Evolutionary conservation across 1,140 invertebrate genomes (phyloP), one percentile per base, ranked within the genome.

Genomic region (Cepaea nemoralis): DNA sequence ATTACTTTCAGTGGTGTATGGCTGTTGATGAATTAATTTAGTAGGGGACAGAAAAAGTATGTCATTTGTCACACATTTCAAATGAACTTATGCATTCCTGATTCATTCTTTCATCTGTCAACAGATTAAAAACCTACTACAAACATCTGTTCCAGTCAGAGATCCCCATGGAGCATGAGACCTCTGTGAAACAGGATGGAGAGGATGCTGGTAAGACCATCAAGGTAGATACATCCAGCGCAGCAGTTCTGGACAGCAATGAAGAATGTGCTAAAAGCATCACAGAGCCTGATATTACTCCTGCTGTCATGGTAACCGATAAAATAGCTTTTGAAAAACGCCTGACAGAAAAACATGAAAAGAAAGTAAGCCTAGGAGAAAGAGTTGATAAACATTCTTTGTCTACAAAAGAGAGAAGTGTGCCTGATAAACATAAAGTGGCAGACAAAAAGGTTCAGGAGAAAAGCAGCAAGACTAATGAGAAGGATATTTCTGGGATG

Each of bases 81-180:
- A n/a, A n/a, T n/a, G n/a, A n/a, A n/a, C n/a, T n/a, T n/a, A n/a
- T n/a, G n/a, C n/a, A n/a, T n/a, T n/a, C n/a, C n/a, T n/a, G n/a
- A n/a, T 45, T 45, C 42, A 27, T 35, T 19, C 10, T 48, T 66
- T 5, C 45, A 63, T 48, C 48, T 50, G 24, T 48, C 5, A 22
- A 40, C 70, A 75, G 73, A 27, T 75, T 75, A n/a, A 75, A 75
- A 22, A 75, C 50, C 8, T 75, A 75, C 48, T 75, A 75, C 27
- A 75, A 75, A n/a, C 73, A 75, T 24, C 45, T 75, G 45, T 75
- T 75, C 0, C 14, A 45, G n/a, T 24, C 37, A 40, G 33, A 37
- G 10, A 39, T 6, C 0, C 3, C 2, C 10, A 2, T 24, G 3
- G 69, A 71, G 69, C n/a, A 10, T 69, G 66, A 31, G 35, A 16